Evolutionary conservation across 2,113 vertebrate genomes (phyloP), one percentile per base, ranked within the genome.

Genomic region (Neodon shergylaensis): DNA sequence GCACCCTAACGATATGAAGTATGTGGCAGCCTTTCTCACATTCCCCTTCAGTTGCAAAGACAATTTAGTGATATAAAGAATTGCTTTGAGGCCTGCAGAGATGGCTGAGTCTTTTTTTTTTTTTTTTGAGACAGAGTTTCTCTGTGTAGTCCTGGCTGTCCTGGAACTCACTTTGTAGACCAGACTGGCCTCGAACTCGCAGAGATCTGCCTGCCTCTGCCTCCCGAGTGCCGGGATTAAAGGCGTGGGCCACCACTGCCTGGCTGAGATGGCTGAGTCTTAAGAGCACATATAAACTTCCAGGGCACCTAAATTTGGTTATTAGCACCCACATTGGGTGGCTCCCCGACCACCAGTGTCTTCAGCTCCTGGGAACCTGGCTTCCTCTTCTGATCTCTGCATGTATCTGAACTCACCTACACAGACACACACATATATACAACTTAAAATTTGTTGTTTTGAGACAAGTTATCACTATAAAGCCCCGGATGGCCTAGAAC

Each of bases 11-110:
- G 11, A 52, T n/a, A 44, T 17, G 24, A 39, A 93, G 54, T 2
- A 0, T 22, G 17, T 0, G 12, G 47, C 6, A 36, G 12, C 78
- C 73, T 79, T 91, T 89, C 83, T 54, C 76, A 66, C 11, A 36
- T 61, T 72, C 92, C 74, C 83, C 70, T 92, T 91, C 68, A 22
- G 78, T 76, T 52, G 7, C 47, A 79, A 94, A 94, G 68, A 87
- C 24, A 39, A 58, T 70, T 70, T 76, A 54, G 54, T 0, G 1
- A 92, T 12, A 14, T 10, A 78, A 94, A 89, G 21, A 84, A 72
- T 84, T 83, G 61, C 52, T 92, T 36, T 47, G 17, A 73, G 36
- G 82, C 16, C 26, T 66, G 16, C 26, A 84, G 61, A 84, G 82
- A 66, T 33, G n/a, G 7, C 82, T 44, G 39, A 44, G 81, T 54